Base-by-base conservation (phyloP, 2,888 invertebrate genomes). In the Cyclophora punctaria region DNA sequence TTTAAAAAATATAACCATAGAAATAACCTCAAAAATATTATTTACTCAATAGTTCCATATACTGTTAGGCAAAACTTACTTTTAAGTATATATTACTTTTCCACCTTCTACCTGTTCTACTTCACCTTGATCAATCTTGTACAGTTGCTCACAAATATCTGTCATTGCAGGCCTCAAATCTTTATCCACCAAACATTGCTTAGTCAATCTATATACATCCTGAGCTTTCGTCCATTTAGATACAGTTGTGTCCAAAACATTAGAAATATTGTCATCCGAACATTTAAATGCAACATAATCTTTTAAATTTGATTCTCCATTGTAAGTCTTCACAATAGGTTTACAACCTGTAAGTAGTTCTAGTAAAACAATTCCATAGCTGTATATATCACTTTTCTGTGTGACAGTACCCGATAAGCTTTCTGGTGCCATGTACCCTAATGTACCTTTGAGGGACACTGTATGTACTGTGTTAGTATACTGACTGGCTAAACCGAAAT, bases 391-490 rank as follows among this genome's bases (percentile, higher is more conserved):
- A 60, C 92, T 89, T 81, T 94, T 93, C 33, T 92, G 90, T n/a
- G 94, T 93, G 46, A 93, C 86, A 52, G 91, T 92, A 5, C 92
- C 93, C 41, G 89, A 89, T 60, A 91, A 90, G 35, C 92, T 92
- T 80, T 95, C 95, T 1, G 92, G 93, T n/a, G 95, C 91, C 92
- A 94, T 93, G 73, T 95, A 95, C 0, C 93, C 93, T 3, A 89
- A 87, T 6, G 94, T 94, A 3, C 94, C 94, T 71, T 91, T 87
- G 34, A 91, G 87, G 5, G 86, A 89, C 7, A 89, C 86, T 3
- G 89, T 88, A 3, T 90, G 83, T 49, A 80, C 72, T 43, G 86
- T 85, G 34, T 81, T 75, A 50, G 89, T 87, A 63, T 86, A 82
- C 63, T 89, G 79, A 68, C 92, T 91, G 2, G 93, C 92, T 49